Conservation (phyloP, 1,140 invertebrate genomes). For the Eueides isabella region DNA sequence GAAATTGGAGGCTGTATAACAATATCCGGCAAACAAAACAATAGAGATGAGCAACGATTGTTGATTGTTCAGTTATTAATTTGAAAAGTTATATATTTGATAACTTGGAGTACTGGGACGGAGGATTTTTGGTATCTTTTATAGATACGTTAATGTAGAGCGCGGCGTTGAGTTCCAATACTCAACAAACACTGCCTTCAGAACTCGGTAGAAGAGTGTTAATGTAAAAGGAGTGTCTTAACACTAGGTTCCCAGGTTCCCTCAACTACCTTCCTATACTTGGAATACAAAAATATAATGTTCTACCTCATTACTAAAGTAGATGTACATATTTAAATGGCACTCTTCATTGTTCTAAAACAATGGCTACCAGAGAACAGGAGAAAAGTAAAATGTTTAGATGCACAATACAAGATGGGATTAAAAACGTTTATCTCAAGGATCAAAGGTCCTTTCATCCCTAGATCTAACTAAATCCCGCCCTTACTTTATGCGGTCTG, state of each 20-base stretch:
- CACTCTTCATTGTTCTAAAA: constrained; percentile 2
- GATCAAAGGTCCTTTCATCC: constrained; percentile 32
- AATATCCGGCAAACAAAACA: background rate
- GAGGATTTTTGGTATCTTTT: too few relatives aligned
- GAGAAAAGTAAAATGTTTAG: constrained; percentile 16
- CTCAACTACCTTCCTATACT: too few relatives aligned
- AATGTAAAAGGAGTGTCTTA: too few relatives aligned
- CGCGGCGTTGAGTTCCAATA: too few relatives aligned
- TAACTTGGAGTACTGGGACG: background rate
- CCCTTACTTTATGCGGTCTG: constrained; percentile 21
- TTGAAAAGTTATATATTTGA: constrained; percentile 17
- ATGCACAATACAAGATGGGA: constrained; percentile 12
- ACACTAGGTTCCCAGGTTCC: too few relatives aligned
- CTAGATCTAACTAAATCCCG: constrained; percentile 20
- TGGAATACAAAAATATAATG: background rate
- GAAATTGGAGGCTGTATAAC: background rate
- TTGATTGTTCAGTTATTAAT: constrained; percentile 24
- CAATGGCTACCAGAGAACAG: background rate
- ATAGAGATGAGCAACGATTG: constrained; percentile 7
- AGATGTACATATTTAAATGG: background rate
- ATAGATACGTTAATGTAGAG: too few relatives aligned
- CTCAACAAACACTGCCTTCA: too few relatives aligned
- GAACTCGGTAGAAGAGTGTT: too few relatives aligned
- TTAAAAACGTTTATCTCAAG: constrained; percentile 28
- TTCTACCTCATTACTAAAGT: background rate